Conservation (phyloP, 2,113 vertebrate genomes). For the Larimichthys polyactis region DNA sequence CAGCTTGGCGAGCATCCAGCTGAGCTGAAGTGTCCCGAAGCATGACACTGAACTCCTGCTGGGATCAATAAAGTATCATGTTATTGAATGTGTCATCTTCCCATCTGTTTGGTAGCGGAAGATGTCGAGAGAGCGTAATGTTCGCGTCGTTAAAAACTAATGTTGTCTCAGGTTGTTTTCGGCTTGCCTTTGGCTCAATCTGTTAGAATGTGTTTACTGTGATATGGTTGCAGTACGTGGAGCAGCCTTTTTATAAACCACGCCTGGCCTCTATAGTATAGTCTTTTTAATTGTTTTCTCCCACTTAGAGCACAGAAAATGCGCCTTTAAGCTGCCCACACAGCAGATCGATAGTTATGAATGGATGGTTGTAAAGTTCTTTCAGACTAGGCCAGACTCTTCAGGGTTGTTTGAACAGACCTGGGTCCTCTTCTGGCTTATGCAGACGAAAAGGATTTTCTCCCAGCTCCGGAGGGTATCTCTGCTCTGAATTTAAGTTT, state of each 20-base stretch:
- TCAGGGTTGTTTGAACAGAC: slow-evolving; percentile 47
- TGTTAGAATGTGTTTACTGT: neutral
- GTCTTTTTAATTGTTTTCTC: neutral
- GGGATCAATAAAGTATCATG: slow-evolving; percentile 57
- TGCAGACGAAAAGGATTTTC: slow-evolving; percentile 41
- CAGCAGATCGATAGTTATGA: slow-evolving; percentile 57
- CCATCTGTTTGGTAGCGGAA: slow-evolving; percentile 37
- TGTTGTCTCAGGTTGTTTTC: neutral
- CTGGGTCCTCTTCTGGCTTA: slow-evolving; percentile 40
- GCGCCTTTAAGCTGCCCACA: slow-evolving; percentile 18
- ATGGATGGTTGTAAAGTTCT: slow-evolving; percentile 42
- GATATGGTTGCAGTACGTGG: too few species aligned
- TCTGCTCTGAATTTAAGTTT: slow-evolving; percentile 53
- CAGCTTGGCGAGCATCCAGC: slow-evolving; percentile 31
- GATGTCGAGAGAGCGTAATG: neutral
- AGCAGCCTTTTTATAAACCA: neutral
- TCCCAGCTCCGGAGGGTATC: slow-evolving; percentile 55
- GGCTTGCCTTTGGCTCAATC: neutral
- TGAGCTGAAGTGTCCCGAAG: slow-evolving; percentile 30
- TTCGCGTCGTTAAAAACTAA: neutral
- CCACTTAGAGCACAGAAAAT: neutral
- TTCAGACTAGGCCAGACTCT: slow-evolving; percentile 36
- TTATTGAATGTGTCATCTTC: slow-evolving; percentile 35
- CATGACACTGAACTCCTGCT: slow-evolving; percentile 46
- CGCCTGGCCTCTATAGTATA: neutral